Evolutionary conservation across 2,113 vertebrate species (phyloP).

Genomic region (Odocoileus hemionus): DNA sequence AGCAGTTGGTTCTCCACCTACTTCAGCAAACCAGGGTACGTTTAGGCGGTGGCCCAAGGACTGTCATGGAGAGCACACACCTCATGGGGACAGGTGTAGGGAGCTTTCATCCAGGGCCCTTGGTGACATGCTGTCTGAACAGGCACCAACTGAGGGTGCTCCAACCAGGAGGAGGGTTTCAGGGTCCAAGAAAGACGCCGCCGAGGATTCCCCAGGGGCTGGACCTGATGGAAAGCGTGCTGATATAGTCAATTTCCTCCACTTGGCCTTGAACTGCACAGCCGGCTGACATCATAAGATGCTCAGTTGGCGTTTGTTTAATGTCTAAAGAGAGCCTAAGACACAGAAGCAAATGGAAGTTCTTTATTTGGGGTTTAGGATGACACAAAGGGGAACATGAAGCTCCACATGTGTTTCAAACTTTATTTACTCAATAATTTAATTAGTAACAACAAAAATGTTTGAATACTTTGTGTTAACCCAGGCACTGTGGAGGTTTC

Average conservation of each 20-base stretch:
- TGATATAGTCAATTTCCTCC: neutral
- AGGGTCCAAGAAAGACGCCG: neutral
- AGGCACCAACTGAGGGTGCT: neutral
- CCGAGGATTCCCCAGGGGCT: neutral
- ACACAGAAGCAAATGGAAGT: neutral
- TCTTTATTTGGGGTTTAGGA: neutral
- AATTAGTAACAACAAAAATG: neutral
- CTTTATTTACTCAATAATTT: neutral
- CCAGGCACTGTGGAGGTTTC: neutral
- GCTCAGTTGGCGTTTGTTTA: neutral
- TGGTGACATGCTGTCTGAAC: neutral
- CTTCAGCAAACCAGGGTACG: fast-evolving
- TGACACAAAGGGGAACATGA: neutral
- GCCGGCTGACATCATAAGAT: neutral
- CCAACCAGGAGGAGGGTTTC: neutral
- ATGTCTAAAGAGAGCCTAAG: neutral
- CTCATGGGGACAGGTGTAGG: neutral
- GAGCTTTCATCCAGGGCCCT: too few species aligned
- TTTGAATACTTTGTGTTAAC: neutral
- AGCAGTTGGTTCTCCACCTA: neutral
- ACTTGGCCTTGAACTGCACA: neutral
- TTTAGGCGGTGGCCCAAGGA: neutral
- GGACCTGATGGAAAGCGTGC: neutral
- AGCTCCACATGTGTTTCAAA: neutral
- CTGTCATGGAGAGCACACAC: fast-evolving